These are phyloP conservation scores for Phalacrocorax pelagicus DNA, from an alignment of 2,113 vertebrate genomes.

Conservation along the genomic window DNA sequence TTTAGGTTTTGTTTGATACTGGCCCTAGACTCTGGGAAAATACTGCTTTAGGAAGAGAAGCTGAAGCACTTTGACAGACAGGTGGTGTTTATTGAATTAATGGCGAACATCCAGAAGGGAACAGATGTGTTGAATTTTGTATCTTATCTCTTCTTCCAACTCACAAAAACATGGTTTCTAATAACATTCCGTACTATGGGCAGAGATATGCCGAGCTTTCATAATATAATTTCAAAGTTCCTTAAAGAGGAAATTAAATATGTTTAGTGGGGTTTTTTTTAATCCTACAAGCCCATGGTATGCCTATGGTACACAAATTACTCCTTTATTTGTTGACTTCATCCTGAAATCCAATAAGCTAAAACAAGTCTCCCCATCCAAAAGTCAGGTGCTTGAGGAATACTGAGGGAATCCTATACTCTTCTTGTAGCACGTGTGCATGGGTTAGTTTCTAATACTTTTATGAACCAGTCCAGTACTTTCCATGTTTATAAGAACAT, in stretches of 20 bases:
- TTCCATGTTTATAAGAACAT: not conserved
- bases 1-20: not conserved
- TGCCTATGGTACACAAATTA: not conserved
- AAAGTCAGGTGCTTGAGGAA: not conserved
- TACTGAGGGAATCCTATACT: not conserved
- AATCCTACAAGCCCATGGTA: not conserved
- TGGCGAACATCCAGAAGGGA: not conserved
- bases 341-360: not conserved
- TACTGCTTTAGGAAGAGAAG: not conserved
- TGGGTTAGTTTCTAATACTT: not conserved
- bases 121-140: not conserved
- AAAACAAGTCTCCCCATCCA: not conserved
- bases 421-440: not conserved
- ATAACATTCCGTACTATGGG: not conserved
- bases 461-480: not conserved
- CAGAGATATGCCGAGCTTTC: not conserved
- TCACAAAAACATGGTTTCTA: not conserved
- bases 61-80: not conserved
- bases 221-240: not conserved
- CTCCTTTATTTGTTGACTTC: not conserved
- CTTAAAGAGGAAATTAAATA: not conserved
- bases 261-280: too few species aligned
- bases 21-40: not conserved
- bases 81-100: not conserved
- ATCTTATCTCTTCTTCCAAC: not conserved